Percentiles rank a stretch among this genome's conserved stretches.
Conservation (phyloP, 2,888 invertebrate genomes). For the Stratiomys singularior region DNA sequence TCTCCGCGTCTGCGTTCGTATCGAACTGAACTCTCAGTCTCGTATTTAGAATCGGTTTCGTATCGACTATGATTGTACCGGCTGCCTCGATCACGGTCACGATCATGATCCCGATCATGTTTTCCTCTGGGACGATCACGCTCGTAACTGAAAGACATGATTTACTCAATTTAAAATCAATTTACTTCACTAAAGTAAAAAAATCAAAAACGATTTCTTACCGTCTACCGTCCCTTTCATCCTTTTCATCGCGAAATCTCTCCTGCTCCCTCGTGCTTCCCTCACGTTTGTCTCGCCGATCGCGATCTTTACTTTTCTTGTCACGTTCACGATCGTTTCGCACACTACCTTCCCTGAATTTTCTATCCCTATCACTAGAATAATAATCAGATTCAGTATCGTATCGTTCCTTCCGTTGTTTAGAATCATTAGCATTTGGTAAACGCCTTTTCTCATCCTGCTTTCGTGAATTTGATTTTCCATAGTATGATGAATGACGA, state of each 20-base stretch:
- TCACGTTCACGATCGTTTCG: conserved; percentile 57
- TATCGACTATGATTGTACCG: conserved; percentile 59
- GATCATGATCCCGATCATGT: conserved; percentile 53
- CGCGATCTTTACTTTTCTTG: conserved; percentile 63
- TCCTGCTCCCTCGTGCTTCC: conserved; percentile 56
- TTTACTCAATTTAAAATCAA: background rate
- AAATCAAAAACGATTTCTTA: background rate
- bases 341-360: conserved; percentile 67
- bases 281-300: conserved; percentile 57
- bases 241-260: conserved; percentile 63
- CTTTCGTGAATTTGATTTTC: conserved; percentile 10
- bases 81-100: conserved; percentile 57
- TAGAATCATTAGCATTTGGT: conserved; percentile 62
- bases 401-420: conserved; percentile 67
- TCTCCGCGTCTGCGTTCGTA: conserved; percentile 54
- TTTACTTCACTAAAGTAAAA: background rate
- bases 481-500: conserved; percentile 44
- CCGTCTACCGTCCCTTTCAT: conserved; percentile 56
- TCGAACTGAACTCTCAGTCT: conserved; percentile 70
- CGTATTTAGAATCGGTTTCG: conserved; percentile 75
- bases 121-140: conserved; percentile 63
- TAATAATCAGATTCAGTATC: conserved; percentile 75
- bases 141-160: conserved; percentile 53
- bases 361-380: conserved; percentile 73
- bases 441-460: conserved; percentile 55